phyloP scores from a whole-genome alignment of 1,140 invertebrate species.

The Diploscapter pachys region DNA sequence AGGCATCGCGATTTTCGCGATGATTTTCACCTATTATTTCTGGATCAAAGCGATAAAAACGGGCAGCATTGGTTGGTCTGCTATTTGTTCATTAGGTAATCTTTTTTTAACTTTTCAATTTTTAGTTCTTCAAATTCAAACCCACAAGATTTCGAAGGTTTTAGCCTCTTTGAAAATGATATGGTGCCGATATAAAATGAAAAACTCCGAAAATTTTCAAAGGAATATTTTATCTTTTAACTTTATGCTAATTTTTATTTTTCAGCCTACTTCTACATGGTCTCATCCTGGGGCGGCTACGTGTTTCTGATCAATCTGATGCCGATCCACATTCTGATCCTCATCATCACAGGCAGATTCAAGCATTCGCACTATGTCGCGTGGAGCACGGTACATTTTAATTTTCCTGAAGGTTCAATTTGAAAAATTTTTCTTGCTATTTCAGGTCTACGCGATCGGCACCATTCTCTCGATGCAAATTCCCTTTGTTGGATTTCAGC shows the following conservation, averaged over 20 bases:
- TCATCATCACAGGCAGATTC: constrained; percentile 77
- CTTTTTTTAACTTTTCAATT: neutral
- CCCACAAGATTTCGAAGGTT: neutral
- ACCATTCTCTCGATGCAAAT: constrained; percentile 96
- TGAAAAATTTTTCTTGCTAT: neutral
- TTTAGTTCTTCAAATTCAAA: neutral
- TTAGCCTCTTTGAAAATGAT: neutral
- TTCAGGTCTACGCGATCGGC: constrained; percentile 73
- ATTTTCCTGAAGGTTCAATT: neutral
- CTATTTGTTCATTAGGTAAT: constrained; percentile 73
- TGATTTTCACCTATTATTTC: constrained; percentile 59
- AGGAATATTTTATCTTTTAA: neutral
- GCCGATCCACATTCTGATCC: constrained; percentile 89
- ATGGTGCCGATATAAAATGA: neutral
- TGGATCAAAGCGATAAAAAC: constrained; percentile 90
- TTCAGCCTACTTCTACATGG: constrained; percentile 98
- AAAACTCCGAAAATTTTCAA: neutral
- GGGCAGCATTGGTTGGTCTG: constrained; percentile 91
- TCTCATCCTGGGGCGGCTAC: constrained; percentile 99
- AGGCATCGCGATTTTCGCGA: constrained; percentile 86
- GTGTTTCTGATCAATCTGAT: constrained; percentile 99
- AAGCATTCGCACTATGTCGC: constrained; percentile 86
- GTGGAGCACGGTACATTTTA: constrained; percentile 77
- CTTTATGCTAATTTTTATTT: neutral
- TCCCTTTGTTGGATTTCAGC: constrained; percentile 98